Percentiles rank a stretch among this genome's conserved stretches.
These are phyloP conservation scores for Panurus biarmicus DNA, from an alignment of 2,113 vertebrate species.

Conservation along the genomic window DNA sequence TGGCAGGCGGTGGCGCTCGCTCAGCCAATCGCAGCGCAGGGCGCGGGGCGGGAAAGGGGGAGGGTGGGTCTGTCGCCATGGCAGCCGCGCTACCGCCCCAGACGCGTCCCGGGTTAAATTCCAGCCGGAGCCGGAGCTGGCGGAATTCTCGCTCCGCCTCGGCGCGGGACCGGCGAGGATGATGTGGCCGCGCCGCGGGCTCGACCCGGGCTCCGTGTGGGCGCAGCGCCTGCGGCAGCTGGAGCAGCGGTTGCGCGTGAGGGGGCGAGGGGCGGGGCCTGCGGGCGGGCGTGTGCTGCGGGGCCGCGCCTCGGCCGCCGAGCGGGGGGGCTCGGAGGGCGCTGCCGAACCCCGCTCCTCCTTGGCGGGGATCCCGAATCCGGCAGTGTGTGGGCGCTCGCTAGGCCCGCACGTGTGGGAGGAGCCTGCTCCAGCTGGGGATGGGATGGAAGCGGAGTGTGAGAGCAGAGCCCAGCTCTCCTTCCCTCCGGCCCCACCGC, in stretches of 20 bases:
- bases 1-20: accelerated
- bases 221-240: constrained; percentile 44
- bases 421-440: accelerated
- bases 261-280: not conserved
- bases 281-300: not conserved
- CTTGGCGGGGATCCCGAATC: accelerated
- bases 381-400: accelerated
- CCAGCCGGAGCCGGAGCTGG: not conserved
- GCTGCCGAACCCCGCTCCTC: accelerated
- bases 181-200: not conserved
- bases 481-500: not conserved
- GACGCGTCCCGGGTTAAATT: not conserved
- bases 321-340: accelerated
- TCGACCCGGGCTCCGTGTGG: not conserved
- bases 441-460: accelerated
- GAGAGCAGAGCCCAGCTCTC: accelerated
- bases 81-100: not conserved
- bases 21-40: not conserved
- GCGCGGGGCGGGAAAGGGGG: not conserved
- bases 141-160: accelerated
- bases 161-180: too few species aligned
- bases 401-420: accelerated
- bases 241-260: constrained; percentile 47
- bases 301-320: not conserved
- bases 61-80: not conserved